A percentile compares a stretch with the other conserved stretches of the same genome.
Evolutionary conservation across 2,113 vertebrate species (phyloP).

Genomic region (Perccottus glenii): DNA sequence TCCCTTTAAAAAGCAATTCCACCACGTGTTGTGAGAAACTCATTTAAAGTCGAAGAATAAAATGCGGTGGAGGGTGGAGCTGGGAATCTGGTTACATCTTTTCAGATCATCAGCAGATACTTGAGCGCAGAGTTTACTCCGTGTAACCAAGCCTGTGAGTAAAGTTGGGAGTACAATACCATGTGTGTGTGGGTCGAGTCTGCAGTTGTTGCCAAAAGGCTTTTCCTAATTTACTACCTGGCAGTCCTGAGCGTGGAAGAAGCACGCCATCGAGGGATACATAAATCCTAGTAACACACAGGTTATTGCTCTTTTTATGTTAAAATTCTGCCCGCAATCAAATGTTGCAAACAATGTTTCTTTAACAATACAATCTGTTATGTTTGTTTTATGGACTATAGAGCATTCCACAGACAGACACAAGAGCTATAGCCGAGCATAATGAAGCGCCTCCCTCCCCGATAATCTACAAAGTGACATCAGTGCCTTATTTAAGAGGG

Average conservation of each 20-base stretch:
- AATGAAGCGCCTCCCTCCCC: constrained; percentile 68
- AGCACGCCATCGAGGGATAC: constrained; percentile 60
- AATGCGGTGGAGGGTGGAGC: constrained; percentile 13
- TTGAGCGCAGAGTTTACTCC: background rate
- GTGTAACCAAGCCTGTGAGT: background rate
- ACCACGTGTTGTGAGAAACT: constrained; percentile 31
- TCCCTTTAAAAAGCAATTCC: constrained; percentile 31
- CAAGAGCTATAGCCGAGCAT: constrained; percentile 47
- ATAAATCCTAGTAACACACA: constrained; percentile 75
- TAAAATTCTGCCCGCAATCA: constrained; percentile 69
- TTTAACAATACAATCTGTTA: constrained; percentile 81
- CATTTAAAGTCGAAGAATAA: constrained; percentile 13
- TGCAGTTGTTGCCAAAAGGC: constrained; percentile 68
- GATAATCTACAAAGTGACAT: constrained; percentile 73
- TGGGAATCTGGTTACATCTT: constrained; percentile 5
- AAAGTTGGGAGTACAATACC: constrained; percentile 17
- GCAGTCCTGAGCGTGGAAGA: constrained; percentile 69
- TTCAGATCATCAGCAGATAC: no score
- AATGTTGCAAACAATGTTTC: constrained; percentile 77
- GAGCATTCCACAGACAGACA: constrained; percentile 64
- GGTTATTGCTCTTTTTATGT: constrained; percentile 80
- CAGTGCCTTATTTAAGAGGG: constrained; percentile 65
- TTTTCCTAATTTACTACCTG: constrained; percentile 77
- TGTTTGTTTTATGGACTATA: constrained; percentile 80
- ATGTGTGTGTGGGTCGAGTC: constrained; percentile 29